Conservation (phyloP, 2,888 invertebrate genomes). For the Odontothrips loti region DNA sequence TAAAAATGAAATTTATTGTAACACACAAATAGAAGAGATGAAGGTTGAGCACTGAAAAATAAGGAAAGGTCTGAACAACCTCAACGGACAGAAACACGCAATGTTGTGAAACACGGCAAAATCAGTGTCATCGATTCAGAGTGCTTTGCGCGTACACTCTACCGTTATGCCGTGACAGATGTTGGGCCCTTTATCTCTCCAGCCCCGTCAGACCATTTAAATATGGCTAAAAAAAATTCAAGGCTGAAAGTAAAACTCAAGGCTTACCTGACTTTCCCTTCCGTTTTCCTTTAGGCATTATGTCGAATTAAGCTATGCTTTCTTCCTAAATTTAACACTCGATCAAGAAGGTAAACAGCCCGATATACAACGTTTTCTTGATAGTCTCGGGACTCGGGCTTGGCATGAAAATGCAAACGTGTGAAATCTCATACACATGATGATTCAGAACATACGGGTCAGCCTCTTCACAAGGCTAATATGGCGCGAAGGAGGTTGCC, state of each 20-base stretch:
- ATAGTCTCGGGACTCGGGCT: constrained; percentile 53
- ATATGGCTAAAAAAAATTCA: constrained; percentile 27
- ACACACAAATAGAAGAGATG: not conserved
- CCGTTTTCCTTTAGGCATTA: constrained; percentile 74
- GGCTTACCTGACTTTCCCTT: constrained; percentile 62
- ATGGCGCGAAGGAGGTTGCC: constrained; percentile 9
- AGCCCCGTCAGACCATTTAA: not conserved
- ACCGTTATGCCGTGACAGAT: too few species aligned
- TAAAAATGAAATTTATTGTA: constrained; percentile 21
- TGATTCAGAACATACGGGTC: constrained; percentile 32
- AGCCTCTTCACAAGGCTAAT: constrained; percentile 23
- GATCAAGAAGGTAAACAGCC: constrained; percentile 79
- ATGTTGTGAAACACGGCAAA: constrained; percentile 23
- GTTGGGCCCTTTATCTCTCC: too few species aligned
- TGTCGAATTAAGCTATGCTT: constrained; percentile 39
- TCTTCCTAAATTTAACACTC: constrained; percentile 51
- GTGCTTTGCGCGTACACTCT: too few species aligned
- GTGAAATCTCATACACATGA: constrained; percentile 39
- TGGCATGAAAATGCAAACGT: constrained; percentile 37
- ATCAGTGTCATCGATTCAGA: not conserved
- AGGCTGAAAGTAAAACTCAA: constrained; percentile 30
- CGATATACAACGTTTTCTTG: constrained; percentile 65
- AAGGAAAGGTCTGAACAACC: not conserved
- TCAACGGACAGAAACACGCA: not conserved
- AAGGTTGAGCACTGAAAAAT: not conserved